Evolutionary conservation across 2,888 invertebrate species (phyloP), one percentile per base, ranked within the genome.

Genomic region (Philereme transversata): DNA sequence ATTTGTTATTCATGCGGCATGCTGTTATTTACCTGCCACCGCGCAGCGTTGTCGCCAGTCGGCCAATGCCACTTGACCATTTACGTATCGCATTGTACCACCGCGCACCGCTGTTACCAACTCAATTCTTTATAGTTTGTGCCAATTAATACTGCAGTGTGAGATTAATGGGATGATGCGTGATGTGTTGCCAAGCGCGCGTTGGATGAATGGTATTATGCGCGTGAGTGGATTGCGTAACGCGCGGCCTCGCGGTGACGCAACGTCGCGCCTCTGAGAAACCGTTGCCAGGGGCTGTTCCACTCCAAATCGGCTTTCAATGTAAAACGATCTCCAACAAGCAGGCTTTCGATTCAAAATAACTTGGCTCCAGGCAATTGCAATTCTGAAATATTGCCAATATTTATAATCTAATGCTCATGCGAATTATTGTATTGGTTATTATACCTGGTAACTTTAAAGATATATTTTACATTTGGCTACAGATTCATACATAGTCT

Each of bases 181-280:
- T 60, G 70, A 50, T 57, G 41, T 83, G 88, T 87, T 87, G 81
- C 84, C 79, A 87, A 77, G 81, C 81, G 78, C 72, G 75, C 79
- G 80, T 81, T 84, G 86, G 84, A 88, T 88, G 90, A 89, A 86
- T 87, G 89, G 84, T 77, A 64, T 79, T 73, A 78, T 83, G 87
- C 87, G 88, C 88, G 87, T 85, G 88, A 87, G 87, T 80, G 75
- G 78, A 75, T 84, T 83, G 79, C 83, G 84, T 81, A 83, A 84
- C 76, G 45, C 57, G 68, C 68, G 68, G 58, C 62, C 62, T 62
- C 62, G 60, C 75, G 79, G 80, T 90, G 89, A 89, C 90, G 90
- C 83, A 90, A 90, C 79, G 82, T 79, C 85, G 84, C 75, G 76
- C 69, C 71, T 73, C 77, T 78, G 77, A 75, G 62, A 57, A 67